Conservation (phyloP, 64 coral and sea anemone species). For the Hydrozoanthus tunicans region DNA sequence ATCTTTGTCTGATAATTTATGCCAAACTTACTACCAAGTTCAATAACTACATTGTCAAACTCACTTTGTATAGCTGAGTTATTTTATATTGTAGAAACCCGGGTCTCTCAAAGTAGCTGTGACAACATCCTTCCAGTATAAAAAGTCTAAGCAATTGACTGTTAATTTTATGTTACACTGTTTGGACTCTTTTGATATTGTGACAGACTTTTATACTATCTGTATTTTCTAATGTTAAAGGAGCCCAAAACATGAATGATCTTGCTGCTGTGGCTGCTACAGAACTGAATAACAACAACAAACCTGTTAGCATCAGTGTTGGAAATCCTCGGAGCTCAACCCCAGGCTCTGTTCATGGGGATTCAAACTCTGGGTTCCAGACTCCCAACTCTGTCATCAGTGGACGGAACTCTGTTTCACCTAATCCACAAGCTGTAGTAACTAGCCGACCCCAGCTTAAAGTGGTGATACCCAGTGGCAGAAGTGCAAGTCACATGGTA, state of each 20-base stretch:
- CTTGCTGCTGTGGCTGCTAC: slow-evolving; percentile 33
- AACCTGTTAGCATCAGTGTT: slow-evolving; percentile 22
- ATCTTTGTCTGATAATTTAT: too few relatives aligned
- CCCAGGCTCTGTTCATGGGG: slow-evolving; percentile 35
- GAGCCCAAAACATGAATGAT: slow-evolving; percentile 44
- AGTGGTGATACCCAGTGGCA: slow-evolving; percentile 33
- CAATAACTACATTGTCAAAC: too few relatives aligned
- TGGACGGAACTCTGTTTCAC: slow-evolving; percentile 31
- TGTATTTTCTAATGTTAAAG: background rate
- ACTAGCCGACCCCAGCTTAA: slow-evolving; percentile 32
- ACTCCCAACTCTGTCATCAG: slow-evolving; percentile 44
- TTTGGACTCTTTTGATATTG: background rate
- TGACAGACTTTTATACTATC: background rate
- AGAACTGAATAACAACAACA: slow-evolving; percentile 50
- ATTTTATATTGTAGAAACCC: too few relatives aligned
- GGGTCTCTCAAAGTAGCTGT: background rate
- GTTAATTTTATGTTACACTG: too few relatives aligned
- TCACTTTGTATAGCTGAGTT: too few relatives aligned
- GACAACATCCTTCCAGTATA: background rate
- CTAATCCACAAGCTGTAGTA: slow-evolving; percentile 30
- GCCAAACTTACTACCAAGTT: too few relatives aligned
- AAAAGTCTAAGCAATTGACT: too few relatives aligned
- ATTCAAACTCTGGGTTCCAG: slow-evolving; percentile 39
- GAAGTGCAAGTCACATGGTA: slow-evolving; percentile 7
- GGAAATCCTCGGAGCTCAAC: slow-evolving; percentile 22